These are phyloP conservation scores for Lutraria rhynchaena DNA, from an alignment of 1,140 invertebrate species.

Conservation along the genomic window DNA sequence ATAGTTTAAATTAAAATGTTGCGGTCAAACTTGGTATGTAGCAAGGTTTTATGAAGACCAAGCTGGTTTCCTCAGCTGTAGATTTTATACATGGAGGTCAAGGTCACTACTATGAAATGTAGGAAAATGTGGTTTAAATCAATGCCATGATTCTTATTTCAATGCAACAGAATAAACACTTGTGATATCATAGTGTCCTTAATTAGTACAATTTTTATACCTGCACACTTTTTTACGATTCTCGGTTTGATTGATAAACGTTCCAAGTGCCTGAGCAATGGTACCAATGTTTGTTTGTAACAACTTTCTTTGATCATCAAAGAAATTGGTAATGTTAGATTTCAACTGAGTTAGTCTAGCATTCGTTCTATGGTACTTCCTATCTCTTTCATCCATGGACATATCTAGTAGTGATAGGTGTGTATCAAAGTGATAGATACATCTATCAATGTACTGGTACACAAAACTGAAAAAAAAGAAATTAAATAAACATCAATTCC, in stretches of 20 bases:
- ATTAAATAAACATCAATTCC: too few relatives aligned
- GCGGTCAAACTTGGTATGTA: too few relatives aligned
- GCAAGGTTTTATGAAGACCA: too few relatives aligned
- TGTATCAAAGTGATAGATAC: conserved; percentile 57
- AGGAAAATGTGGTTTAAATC: too few relatives aligned
- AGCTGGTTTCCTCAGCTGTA: too few relatives aligned
- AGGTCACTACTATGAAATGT: too few relatives aligned
- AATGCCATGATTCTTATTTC: too few relatives aligned
- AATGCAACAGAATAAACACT: too few relatives aligned
- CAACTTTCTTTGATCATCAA: conserved; percentile 57
- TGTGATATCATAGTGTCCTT: too few relatives aligned
- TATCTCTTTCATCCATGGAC: conserved; percentile 61
- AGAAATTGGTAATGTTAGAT: conserved; percentile 60
- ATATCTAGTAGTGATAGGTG: conserved; percentile 62
- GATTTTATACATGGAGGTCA: too few relatives aligned
- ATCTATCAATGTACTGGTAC: background rate
- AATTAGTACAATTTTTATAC: conserved; percentile 20
- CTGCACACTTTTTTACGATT: conserved; percentile 44
- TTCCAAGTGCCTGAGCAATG: conserved; percentile 52
- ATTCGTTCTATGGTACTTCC: conserved; percentile 36
- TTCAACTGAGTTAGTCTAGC: conserved; percentile 63
- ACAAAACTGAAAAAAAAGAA: background rate
- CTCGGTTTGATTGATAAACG: conserved; percentile 20
- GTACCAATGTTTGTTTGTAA: conserved; percentile 39
- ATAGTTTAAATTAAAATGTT: too few relatives aligned